A percentile compares a stretch with the other conserved stretches of the same genome.
phyloP scores from a whole-genome alignment of 1,140 invertebrate genomes.

The Macrotrachela quadricornifera region DNA sequence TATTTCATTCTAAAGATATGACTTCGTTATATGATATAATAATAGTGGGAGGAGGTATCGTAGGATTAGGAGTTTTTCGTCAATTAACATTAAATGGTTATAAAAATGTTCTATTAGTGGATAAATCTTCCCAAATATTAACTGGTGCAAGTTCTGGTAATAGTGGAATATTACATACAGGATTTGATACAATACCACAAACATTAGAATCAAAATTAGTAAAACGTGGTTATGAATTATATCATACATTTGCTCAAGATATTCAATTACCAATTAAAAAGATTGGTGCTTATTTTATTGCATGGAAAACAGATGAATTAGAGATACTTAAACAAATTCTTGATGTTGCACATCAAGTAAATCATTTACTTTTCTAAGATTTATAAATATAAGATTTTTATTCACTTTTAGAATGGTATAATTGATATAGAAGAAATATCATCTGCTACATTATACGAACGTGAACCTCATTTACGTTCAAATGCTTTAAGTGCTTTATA shows the following conservation, averaged over 20 bases:
- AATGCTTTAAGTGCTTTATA: slow-evolving; percentile 12
- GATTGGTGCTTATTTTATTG: neutral
- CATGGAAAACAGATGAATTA: slow-evolving; percentile 9
- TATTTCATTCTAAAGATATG: no score
- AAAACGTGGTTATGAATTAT: slow-evolving; percentile 13
- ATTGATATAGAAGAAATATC: slow-evolving; percentile 1
- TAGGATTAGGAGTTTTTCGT: slow-evolving; percentile 16
- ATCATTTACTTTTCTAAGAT: no score
- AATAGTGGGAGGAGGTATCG: slow-evolving; percentile 17
- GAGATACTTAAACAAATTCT: slow-evolving; percentile 4
- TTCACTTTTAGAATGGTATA: neutral
- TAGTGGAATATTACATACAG: slow-evolving; percentile 7
- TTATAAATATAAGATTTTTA: neutral
- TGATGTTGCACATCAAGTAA: neutral
- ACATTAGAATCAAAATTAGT: slow-evolving; percentile 11
- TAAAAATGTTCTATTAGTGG: slow-evolving; percentile 13
- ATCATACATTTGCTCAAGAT: slow-evolving; percentile 14
- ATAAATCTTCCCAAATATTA: slow-evolving; percentile 15
- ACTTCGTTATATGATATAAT: slow-evolving; percentile 11
- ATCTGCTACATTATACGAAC: slow-evolving; percentile 11
- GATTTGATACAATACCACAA: no score
- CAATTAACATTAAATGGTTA: slow-evolving; percentile 14
- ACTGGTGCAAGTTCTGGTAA: slow-evolving; percentile 18
- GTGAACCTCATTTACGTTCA: slow-evolving; percentile 12
- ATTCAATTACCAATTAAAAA: slow-evolving; percentile 16